Conservation (phyloP, 2,113 vertebrate species). For the Acrocephalus arundinaceus region DNA sequence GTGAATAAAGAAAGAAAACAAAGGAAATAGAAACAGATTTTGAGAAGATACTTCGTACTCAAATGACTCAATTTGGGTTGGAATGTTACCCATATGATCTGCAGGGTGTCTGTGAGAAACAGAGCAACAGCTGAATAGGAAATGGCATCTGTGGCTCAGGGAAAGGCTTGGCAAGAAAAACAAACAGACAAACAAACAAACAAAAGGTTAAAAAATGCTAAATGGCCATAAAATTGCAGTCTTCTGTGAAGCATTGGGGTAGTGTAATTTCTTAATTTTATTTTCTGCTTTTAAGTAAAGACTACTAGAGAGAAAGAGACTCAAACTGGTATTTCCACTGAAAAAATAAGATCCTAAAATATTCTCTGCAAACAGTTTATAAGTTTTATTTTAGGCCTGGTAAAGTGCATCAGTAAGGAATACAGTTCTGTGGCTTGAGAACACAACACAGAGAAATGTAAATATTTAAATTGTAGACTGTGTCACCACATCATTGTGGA, state of each 20-base stretch:
- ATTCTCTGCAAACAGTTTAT: neutral
- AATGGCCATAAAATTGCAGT: conserved; percentile 42
- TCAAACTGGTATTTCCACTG: neutral
- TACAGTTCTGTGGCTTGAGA: neutral
- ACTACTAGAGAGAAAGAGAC: neutral
- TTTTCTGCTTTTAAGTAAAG: conserved; percentile 35
- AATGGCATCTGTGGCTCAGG: conserved; percentile 59
- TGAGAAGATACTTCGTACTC: conserved; percentile 15
- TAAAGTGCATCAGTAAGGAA: neutral
- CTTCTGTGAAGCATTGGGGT: neutral
- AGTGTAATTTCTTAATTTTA: conserved; percentile 47
- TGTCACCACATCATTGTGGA: neutral
- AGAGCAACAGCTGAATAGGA: conserved; percentile 62
- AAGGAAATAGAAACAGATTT: conserved; percentile 56
- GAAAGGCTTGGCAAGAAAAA: conserved; percentile 60
- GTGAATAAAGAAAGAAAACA: neutral
- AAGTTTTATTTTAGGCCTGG: neutral
- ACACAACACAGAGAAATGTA: neutral
- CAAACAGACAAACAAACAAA: conserved; percentile 36
- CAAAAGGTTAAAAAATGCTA: conserved; percentile 53
- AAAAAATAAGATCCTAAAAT: neutral
- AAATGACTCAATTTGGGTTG: conserved; percentile 42
- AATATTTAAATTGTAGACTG: neutral
- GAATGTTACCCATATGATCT: conserved; percentile 50
- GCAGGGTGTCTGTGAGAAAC: conserved; percentile 54